A percentile compares a stretch with the other conserved stretches of the same genome.
Conservation (phyloP, 2,888 invertebrate genomes). For the Pristionchus arcanus region DNA sequence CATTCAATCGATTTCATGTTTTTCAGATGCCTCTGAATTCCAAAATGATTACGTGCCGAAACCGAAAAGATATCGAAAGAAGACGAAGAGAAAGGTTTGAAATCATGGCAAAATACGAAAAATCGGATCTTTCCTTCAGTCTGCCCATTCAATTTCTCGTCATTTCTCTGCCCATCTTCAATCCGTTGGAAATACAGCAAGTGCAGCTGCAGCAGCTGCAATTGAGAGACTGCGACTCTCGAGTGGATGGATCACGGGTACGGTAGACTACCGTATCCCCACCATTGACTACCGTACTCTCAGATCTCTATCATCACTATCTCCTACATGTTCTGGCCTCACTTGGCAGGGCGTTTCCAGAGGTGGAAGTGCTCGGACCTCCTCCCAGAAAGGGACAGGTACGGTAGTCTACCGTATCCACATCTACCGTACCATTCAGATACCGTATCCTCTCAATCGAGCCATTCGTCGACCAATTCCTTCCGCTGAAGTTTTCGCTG, state of each 20-base stretch:
- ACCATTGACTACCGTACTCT: neutral
- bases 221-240: constrained; percentile 4
- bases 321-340: constrained; percentile 30
- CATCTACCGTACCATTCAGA: neutral
- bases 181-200: neutral
- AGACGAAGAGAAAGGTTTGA: neutral
- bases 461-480: constrained; percentile 6
- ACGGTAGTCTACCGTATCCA: neutral
- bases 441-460: constrained; percentile 19
- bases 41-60: neutral
- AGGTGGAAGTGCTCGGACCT: neutral
- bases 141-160: neutral
- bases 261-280: constrained; percentile 5
- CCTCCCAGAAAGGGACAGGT: neutral
- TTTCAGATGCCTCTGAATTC: neutral
- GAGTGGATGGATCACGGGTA: constrained; percentile 43
- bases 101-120: neutral
- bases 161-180: constrained; percentile 4
- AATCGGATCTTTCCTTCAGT: neutral
- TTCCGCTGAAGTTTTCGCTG: constrained; percentile 34
- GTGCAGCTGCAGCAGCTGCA: neutral
- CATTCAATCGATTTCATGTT: neutral
- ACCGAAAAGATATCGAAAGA: neutral
- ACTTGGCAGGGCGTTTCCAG: neutral
- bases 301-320: constrained; percentile 42